A percentile compares a stretch with the other conserved stretches of the same genome.
phyloP scores from a whole-genome alignment of 2,113 vertebrate species.

The Mastomys coucha region DNA sequence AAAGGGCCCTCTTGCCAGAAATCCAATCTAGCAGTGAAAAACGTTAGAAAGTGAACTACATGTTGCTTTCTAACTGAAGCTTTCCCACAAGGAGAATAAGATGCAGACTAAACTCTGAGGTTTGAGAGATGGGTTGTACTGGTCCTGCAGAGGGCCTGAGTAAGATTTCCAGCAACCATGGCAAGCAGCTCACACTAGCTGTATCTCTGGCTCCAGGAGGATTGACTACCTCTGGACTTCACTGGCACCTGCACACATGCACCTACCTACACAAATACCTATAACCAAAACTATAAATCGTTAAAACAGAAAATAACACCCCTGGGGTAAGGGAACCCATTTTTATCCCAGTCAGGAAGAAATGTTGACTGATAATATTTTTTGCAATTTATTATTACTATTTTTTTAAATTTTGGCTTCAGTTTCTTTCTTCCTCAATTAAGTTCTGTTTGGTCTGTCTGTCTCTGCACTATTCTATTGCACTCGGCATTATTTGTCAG shows the following conservation, averaged over 20 bases:
- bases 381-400: background rate
- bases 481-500: background rate
- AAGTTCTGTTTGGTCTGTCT: background rate
- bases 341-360: background rate
- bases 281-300: background rate
- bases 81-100: background rate
- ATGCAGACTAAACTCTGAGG: background rate
- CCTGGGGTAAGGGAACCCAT: background rate
- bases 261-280: background rate
- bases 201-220: background rate
- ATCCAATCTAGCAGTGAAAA: background rate
- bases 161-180: background rate
- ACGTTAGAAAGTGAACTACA: background rate
- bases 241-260: too few relatives aligned
- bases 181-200: background rate
- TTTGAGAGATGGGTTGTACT: too few relatives aligned
- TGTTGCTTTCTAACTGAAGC: background rate
- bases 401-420: background rate
- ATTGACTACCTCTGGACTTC: background rate
- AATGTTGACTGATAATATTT: background rate
- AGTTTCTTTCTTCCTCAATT: background rate
- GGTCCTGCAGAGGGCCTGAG: background rate
- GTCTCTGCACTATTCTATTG: background rate
- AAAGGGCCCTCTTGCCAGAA: background rate
- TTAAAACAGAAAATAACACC: background rate